phyloP scores from a whole-genome alignment of 2,797 vertebrate species.

The Sebastes oblongus region DNA sequence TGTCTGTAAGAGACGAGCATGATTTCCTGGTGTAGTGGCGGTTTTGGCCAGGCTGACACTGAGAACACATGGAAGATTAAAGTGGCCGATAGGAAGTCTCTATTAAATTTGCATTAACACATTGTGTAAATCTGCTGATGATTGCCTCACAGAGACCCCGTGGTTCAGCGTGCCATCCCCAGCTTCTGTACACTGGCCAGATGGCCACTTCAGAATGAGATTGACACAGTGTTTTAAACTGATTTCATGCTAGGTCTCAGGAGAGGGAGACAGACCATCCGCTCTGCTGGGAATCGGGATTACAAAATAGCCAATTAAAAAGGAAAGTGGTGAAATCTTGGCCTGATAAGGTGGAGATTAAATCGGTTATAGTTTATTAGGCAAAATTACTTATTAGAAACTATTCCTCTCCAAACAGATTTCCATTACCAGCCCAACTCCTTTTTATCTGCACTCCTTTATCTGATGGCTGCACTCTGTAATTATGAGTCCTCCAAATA shows the following conservation, averaged over 20 bases:
- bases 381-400: conserved; percentile 89
- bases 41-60: conserved; percentile 61
- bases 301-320: conserved; percentile 99
- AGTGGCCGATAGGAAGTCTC: conserved; percentile 83
- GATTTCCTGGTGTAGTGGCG: conserved; percentile 32
- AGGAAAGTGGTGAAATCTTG: conserved; percentile 95
- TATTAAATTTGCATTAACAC: conserved; percentile 89
- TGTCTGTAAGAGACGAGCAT: conserved; percentile 5
- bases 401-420: conserved; percentile 87
- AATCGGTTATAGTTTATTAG: conserved; percentile 91
- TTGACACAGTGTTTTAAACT: conserved; percentile 98
- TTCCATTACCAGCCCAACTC: conserved; percentile 83
- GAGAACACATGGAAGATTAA: conserved; percentile 82
- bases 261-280: conserved; percentile 92
- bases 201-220: conserved; percentile 97
- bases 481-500: conserved; percentile 84
- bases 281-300: conserved; percentile 98
- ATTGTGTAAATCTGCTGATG: conserved; percentile 88
- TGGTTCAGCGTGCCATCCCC: conserved; percentile 88
- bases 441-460: conserved; percentile 81
- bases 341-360: conserved; percentile 90
- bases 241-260: conserved; percentile 97
- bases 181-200: conserved; percentile 94
- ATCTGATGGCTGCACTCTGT: conserved; percentile 82
- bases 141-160: conserved; percentile 90